Evolutionary conservation across 2,888 invertebrate genomes (phyloP).

Genomic region (Tipula unca): DNA sequence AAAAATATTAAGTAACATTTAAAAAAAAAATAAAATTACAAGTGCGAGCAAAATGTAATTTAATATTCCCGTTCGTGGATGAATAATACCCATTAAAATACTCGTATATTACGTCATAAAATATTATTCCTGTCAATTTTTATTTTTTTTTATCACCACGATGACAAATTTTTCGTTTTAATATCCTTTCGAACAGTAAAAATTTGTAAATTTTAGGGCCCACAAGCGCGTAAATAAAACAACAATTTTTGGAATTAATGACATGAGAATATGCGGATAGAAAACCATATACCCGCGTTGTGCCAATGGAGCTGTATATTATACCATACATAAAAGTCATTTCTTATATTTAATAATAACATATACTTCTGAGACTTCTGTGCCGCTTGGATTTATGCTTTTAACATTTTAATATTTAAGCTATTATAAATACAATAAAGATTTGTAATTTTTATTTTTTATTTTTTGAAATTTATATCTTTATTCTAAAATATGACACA

Average conservation of each 20-base stretch:
- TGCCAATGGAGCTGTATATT: neutral
- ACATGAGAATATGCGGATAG: neutral
- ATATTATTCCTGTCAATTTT: neutral
- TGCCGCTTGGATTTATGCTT: neutral
- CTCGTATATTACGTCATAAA: neutral
- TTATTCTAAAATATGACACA: neutral
- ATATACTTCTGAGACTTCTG: neutral
- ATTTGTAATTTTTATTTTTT: neutral
- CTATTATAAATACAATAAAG: neutral
- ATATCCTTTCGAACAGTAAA: neutral
- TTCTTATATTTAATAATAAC: neutral
- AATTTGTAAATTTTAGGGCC: neutral
- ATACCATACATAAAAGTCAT: neutral
- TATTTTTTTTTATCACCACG: neutral
- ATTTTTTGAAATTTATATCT: neutral
- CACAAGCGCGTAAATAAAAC: neutral
- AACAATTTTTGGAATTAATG: neutral
- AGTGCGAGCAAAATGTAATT: neutral
- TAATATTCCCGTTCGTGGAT: neutral
- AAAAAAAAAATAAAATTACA: too few relatives aligned
- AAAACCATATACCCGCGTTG: neutral
- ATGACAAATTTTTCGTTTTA: neutral
- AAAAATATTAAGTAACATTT: too few relatives aligned
- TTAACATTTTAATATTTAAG: neutral
- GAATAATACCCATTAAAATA: neutral